phyloP scores from a whole-genome alignment of 1,140 invertebrate species.

The Ips typographus region DNA sequence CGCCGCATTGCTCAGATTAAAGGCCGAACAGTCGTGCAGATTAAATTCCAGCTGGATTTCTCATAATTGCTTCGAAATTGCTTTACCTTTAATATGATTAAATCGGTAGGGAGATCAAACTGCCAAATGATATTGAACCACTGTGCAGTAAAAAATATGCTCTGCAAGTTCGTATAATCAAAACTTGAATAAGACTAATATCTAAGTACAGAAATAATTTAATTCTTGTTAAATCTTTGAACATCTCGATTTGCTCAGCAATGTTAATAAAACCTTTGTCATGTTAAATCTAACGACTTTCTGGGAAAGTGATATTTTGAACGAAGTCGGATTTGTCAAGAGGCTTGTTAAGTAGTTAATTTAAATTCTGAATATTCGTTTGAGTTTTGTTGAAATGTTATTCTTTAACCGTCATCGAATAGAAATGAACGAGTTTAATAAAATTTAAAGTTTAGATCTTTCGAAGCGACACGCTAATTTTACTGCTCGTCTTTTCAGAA shows the following conservation, averaged over 20 bases:
- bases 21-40: not conserved
- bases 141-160: too few relatives aligned
- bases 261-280: not conserved
- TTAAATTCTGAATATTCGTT: conserved; percentile 30
- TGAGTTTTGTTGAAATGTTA: conserved; percentile 10
- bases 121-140: too few relatives aligned
- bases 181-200: too few relatives aligned
- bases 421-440: conserved; percentile 16
- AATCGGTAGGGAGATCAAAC: too few relatives aligned
- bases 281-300: conserved; percentile 9
- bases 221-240: too few relatives aligned
- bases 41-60: conserved; percentile 8
- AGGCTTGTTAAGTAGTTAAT: conserved; percentile 28
- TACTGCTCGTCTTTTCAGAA: too few relatives aligned
- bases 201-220: too few relatives aligned
- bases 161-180: too few relatives aligned
- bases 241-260: too few relatives aligned
- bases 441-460: not conserved
- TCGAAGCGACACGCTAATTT: too few relatives aligned
- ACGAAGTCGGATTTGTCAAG: conserved; percentile 14
- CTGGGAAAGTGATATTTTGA: not conserved
- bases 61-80: not conserved
- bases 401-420: conserved; percentile 7
- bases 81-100: not conserved
- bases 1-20: not conserved